Percentiles rank a stretch among this genome's conserved stretches.
These are phyloP conservation scores for Chaenocephalus aceratus DNA, from an alignment of 2,113 vertebrate genomes.

Conservation along the genomic window DNA sequence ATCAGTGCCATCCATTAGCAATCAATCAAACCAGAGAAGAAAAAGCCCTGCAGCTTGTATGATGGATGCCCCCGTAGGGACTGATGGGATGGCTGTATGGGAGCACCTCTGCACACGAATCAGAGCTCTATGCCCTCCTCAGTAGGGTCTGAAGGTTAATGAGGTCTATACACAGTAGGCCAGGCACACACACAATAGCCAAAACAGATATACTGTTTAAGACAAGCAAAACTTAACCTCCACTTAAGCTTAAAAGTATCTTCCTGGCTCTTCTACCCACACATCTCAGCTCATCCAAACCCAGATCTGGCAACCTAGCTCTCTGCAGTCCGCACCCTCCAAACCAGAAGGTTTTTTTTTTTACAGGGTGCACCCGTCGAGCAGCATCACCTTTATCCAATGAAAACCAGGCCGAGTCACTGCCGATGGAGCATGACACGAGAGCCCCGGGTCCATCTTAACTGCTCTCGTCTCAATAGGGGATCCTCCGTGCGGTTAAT, in stretches of 20 bases:
- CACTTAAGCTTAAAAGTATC: constrained; percentile 14
- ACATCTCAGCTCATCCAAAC: constrained; percentile 31
- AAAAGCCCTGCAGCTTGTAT: constrained; percentile 35
- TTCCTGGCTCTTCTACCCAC: constrained; percentile 9
- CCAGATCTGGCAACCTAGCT: constrained; percentile 29
- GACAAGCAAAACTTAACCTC: constrained; percentile 17
- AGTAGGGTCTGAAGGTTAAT: no score
- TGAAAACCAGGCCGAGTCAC: constrained; percentile 54
- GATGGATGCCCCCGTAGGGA: constrained; percentile 65
- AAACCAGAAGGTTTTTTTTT: constrained; percentile 32
- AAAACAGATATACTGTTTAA: no score
- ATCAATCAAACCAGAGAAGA: constrained; percentile 63
- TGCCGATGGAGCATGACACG: constrained; percentile 57
- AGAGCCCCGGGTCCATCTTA: constrained; percentile 46
- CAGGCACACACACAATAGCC: background rate
- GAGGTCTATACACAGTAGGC: no score
- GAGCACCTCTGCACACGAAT: constrained; percentile 55
- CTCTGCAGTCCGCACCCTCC: constrained; percentile 7
- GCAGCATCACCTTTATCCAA: constrained; percentile 44
- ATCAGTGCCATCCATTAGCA: constrained; percentile 46
- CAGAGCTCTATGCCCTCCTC: constrained; percentile 23
- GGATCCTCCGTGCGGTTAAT: constrained; percentile 61
- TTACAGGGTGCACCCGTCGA: constrained; percentile 44
- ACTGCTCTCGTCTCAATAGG: constrained; percentile 50
- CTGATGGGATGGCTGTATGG: constrained; percentile 26